A percentile compares a stretch with the other conserved stretches of the same genome.
Evolutionary conservation across 1,140 invertebrate genomes (phyloP).

Genomic region (Wiebesia pumilae): DNA sequence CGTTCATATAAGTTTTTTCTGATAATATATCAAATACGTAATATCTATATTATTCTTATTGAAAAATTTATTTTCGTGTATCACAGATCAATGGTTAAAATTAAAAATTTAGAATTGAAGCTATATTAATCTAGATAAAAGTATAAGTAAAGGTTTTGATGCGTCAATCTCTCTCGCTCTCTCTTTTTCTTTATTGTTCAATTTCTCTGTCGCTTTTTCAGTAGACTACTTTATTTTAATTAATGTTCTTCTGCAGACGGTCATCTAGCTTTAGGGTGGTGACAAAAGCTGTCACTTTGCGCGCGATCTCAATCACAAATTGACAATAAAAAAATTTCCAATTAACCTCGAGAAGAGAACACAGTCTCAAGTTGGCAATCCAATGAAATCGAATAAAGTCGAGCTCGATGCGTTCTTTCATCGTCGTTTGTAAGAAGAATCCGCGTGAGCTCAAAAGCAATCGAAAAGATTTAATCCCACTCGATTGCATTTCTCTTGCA

Average conservation of each 20-base stretch:
- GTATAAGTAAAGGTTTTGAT: neutral
- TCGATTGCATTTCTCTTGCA: constrained; percentile 70
- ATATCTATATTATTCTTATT: neutral
- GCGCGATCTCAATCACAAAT: constrained; percentile 73
- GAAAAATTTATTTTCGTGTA: neutral
- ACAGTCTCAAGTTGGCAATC: constrained; percentile 60
- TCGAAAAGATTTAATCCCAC: constrained; percentile 73
- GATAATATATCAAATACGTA: neutral
- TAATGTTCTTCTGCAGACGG: constrained; percentile 27
- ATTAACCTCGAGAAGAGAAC: constrained; percentile 63
- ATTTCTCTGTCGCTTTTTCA: neutral
- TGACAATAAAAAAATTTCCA: constrained; percentile 75
- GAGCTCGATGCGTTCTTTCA: constrained; percentile 65
- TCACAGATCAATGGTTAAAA: neutral
- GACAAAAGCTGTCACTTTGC: constrained; percentile 62
- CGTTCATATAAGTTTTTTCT: neutral
- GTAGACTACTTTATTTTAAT: constrained; percentile 58
- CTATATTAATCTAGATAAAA: neutral
- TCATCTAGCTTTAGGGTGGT: constrained; percentile 29
- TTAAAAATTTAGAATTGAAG: neutral
- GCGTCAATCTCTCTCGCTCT: neutral
- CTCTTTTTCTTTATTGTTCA: neutral
- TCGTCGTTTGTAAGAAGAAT: constrained; percentile 54
- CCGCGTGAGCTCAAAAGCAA: constrained; percentile 73
- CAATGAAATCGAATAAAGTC: constrained; percentile 62